Evolutionary conservation across 2,113 vertebrate genomes (phyloP), one percentile per base, ranked within the genome.

Genomic region (Tyto alba): DNA sequence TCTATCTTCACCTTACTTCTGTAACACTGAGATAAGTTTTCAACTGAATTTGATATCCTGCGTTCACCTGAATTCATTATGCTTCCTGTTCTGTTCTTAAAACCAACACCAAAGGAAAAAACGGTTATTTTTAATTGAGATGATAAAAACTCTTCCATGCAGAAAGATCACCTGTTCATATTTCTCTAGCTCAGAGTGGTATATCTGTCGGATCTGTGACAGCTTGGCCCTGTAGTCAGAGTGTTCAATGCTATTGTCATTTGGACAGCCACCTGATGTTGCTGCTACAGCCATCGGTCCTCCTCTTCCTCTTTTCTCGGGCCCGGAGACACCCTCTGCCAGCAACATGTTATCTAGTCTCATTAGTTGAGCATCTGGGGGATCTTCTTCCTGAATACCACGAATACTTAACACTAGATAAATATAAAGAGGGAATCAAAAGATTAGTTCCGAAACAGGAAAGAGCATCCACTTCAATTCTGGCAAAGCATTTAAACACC

Each of bases 191-290:
- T 99, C 99, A 68, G 98, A 99, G 98, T 99, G 98, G 98, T 99
- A 99, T 94, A 99, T 99, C 98, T 99, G 98, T 92, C 98, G 98
- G 96, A 99, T 99, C 98, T 99, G 99, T 84, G 99, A 98, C 63
- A 99, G 98, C 98, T 99, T 99, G 98, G 99, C 99, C 97, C 98
- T 98, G 98, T 99, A 99, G 98, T 99, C 99, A 18, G 98, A 99
- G 98, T 99, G 98, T 88, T 99, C 99, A 94, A 99, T 99, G 98
- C 98, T 98, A 98, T 98, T 98, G 96, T 99, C 98, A 64, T 98
- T 98, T 45, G 99, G 98, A 74, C 98, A 99, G 93, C 98, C 99
- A 82, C 98, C 98, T 50, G 99, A 98, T 30, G 98, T 98, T 36
- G 98, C 99, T n/a, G 98, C 98, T 17, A 97, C 98, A 2, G 98